Conservation (phyloP, 2,888 invertebrate genomes). For the Adelphocoris suturalis region DNA sequence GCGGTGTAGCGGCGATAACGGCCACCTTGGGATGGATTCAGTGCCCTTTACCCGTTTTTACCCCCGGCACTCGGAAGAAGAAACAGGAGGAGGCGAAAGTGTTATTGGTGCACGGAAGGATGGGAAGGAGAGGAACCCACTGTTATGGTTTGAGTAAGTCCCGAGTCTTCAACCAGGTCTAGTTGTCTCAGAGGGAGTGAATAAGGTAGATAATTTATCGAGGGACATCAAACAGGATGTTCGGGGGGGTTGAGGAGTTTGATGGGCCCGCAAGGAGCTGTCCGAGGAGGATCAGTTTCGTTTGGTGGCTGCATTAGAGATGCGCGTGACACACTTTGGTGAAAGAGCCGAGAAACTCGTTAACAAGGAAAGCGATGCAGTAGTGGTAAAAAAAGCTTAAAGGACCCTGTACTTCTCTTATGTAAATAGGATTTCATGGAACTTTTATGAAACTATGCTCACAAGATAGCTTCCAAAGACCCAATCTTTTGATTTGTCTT, state of each 20-base stretch:
- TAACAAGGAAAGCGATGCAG: too few species aligned
- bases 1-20: constrained; percentile 64
- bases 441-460: too few species aligned
- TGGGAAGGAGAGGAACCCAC: background rate
- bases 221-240: background rate
- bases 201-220: constrained; percentile 6
- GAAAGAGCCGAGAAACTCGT: too few species aligned
- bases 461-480: too few species aligned
- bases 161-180: background rate
- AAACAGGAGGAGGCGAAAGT: background rate
- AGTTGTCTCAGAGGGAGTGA: background rate
- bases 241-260: background rate
- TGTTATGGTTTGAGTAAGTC: constrained; percentile 34
- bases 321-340: background rate
- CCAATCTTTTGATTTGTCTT: too few species aligned
- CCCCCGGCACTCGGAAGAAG: background rate
- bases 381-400: too few species aligned
- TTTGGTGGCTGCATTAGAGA: constrained; percentile 3
- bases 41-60: constrained; percentile 33
- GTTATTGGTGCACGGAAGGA: background rate
- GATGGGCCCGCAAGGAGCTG: background rate
- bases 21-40: constrained; percentile 67
- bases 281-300: background rate
- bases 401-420: too few species aligned
- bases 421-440: too few species aligned